Evolutionary conservation across 2,113 vertebrate genomes (phyloP).

Genomic region (Anoura caudifer): DNA sequence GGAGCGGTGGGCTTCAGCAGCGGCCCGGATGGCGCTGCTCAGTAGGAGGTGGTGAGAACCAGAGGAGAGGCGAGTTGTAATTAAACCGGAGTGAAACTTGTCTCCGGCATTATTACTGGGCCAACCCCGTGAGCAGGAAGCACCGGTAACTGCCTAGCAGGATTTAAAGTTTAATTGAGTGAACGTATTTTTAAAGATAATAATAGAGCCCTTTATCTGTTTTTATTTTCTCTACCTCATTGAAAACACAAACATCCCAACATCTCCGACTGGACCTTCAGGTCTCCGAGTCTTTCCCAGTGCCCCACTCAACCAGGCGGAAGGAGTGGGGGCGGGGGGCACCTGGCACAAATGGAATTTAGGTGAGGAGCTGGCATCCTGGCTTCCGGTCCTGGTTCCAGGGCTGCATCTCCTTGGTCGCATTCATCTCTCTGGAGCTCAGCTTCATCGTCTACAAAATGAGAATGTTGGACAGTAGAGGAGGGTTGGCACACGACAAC

Average conservation of each 20-base stretch:
- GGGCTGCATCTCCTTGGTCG: accelerated
- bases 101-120: accelerated
- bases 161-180: not conserved
- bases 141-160: not conserved
- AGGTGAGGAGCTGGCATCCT: not conserved
- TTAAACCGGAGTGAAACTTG: not conserved
- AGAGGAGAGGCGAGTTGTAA: not conserved
- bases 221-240: not conserved
- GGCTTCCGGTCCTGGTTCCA: not conserved
- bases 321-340: not conserved
- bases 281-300: not conserved
- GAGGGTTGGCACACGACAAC: not conserved
- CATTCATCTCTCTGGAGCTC: not conserved
- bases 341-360: no score
- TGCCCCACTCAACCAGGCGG: not conserved
- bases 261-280: not conserved
- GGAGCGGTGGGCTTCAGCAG: accelerated
- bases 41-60: not conserved
- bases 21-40: not conserved
- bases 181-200: not conserved
- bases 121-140: accelerated
- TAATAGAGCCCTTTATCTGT: not conserved
- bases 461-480: not conserved
- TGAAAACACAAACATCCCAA: not conserved
- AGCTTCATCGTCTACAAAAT: not conserved